These are phyloP conservation scores for Pseudomyrmex concolor DNA, from an alignment of 1,140 invertebrate species.

Conservation along the genomic window DNA sequence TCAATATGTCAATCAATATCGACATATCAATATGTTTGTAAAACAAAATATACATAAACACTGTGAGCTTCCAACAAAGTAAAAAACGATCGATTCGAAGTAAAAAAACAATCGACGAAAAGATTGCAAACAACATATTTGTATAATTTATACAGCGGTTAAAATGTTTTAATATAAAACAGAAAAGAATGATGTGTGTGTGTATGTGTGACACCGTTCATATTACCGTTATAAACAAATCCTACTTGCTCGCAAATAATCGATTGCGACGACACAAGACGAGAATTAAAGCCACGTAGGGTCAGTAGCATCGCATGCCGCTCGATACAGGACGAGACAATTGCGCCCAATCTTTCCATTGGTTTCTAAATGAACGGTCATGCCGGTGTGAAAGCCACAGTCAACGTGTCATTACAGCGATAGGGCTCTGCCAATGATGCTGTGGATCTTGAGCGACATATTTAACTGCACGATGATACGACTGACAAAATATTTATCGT, in stretches of 20 bases:
- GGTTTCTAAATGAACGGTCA: slow-evolving; percentile 71
- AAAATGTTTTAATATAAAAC: neutral
- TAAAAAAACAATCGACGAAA: neutral
- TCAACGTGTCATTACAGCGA: slow-evolving; percentile 47
- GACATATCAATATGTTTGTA: too few species aligned
- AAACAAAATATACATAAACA: too few species aligned
- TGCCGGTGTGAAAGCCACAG: slow-evolving; percentile 66
- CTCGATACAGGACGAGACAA: slow-evolving; percentile 79
- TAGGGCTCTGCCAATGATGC: slow-evolving; percentile 34
- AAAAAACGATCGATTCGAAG: too few species aligned
- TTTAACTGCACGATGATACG: slow-evolving; percentile 20
- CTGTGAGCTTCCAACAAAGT: neutral
- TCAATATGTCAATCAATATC: neutral
- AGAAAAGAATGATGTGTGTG: too few species aligned
- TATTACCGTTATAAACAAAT: neutral
- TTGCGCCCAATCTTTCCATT: slow-evolving; percentile 80
- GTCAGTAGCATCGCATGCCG: slow-evolving; percentile 65
- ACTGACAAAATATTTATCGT: neutral
- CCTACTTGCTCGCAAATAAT: slow-evolving; percentile 13
- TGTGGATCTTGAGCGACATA: slow-evolving; percentile 50
- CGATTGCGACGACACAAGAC: slow-evolving; percentile 46
- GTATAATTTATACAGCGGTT: neutral
- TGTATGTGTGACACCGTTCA: neutral
- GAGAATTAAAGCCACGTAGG: slow-evolving; percentile 61
- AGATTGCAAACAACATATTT: neutral